Conservation (phyloP, 1,140 invertebrate species). For the Zaprionus gabonicus region DNA sequence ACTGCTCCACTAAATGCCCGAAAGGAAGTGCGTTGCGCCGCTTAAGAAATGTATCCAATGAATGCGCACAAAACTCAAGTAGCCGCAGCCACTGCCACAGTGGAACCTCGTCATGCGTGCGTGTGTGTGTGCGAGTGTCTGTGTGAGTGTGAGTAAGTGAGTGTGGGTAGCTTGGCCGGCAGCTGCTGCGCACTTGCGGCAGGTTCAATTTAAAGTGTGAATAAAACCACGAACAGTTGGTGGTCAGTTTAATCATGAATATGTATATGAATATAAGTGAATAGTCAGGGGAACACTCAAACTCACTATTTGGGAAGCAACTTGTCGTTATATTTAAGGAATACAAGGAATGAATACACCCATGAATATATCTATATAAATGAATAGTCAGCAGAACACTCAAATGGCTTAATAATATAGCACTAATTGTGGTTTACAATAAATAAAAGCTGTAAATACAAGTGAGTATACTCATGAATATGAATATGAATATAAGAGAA, state of each 20-base stretch:
- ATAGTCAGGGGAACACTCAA: neutral
- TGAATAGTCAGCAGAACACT: neutral
- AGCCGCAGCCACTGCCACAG: slow-evolving; percentile 39
- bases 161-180: neutral
- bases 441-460: too few relatives aligned
- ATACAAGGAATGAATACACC: too few relatives aligned
- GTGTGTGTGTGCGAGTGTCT: neutral
- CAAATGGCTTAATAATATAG: too few relatives aligned
- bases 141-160: slow-evolving; percentile 1
- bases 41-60: slow-evolving; percentile 61
- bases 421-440: too few relatives aligned
- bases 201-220: slow-evolving; percentile 1
- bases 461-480: slow-evolving; percentile 8
- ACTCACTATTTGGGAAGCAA: too few relatives aligned
- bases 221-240: neutral
- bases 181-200: slow-evolving; percentile 25
- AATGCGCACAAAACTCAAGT: slow-evolving; percentile 59
- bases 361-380: neutral
- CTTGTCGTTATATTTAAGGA: too few relatives aligned
- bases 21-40: slow-evolving; percentile 74
- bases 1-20: slow-evolving; percentile 66
- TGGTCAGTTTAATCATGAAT: neutral
- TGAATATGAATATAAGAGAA: neutral
- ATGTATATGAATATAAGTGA: neutral
- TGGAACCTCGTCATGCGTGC: slow-evolving; percentile 18